phyloP scores from a whole-genome alignment of 2,888 invertebrate genomes.

The Palloptera scutellata region DNA sequence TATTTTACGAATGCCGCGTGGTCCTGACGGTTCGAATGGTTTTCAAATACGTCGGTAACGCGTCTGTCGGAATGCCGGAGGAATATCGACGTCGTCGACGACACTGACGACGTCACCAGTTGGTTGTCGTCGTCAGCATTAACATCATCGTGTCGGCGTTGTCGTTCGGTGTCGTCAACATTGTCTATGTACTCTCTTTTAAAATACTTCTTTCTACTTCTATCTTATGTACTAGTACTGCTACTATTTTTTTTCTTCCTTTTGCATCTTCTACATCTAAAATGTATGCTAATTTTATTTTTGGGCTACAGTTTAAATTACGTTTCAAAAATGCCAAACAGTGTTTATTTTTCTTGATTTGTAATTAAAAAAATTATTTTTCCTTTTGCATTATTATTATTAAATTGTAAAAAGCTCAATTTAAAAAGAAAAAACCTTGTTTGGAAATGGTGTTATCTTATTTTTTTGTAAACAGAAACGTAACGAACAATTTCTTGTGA shows the following conservation, averaged over 20 bases:
- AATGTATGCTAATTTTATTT: slow-evolving; percentile 12
- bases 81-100: slow-evolving; percentile 10
- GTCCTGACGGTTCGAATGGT: slow-evolving; percentile 80
- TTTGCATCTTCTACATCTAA: neutral
- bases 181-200: slow-evolving; percentile 4
- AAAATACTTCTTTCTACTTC: slow-evolving; percentile 4
- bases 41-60: slow-evolving; percentile 73
- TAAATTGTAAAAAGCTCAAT: neutral
- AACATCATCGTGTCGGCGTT: slow-evolving; percentile 6
- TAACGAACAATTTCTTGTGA: too few species aligned
- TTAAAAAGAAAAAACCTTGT: too few species aligned
- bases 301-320: slow-evolving; percentile 23
- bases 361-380: neutral
- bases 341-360: neutral
- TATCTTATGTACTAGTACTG: neutral
- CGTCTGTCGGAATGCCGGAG: slow-evolving; percentile 17
- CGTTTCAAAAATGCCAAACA: slow-evolving; percentile 3
- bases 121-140: slow-evolving; percentile 8
- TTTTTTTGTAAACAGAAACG: too few species aligned
- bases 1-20: slow-evolving; percentile 77
- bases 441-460: too few species aligned
- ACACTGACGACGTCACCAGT: slow-evolving; percentile 8
- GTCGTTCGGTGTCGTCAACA: slow-evolving; percentile 14
- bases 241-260: neutral
- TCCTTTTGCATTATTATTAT: neutral